A percentile compares a stretch with the other conserved stretches of the same genome.
Conservation (phyloP, 2,797 vertebrate species). For the Pipistrellus kuhlii region DNA sequence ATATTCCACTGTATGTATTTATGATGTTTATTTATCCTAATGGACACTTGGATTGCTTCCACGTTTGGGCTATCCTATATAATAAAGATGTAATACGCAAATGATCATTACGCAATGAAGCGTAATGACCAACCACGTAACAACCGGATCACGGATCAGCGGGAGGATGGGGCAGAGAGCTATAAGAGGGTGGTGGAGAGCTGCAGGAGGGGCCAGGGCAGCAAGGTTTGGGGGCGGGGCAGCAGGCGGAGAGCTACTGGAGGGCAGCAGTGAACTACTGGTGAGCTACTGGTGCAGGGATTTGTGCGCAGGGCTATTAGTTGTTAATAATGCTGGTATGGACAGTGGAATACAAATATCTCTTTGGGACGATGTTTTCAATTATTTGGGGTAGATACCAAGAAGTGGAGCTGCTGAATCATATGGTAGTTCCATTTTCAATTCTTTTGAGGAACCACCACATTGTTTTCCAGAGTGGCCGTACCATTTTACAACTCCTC, state of each 20-base stretch:
- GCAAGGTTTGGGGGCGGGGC: too few species aligned
- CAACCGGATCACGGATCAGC: too few species aligned
- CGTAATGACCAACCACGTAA: too few species aligned
- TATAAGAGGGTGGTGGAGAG: too few species aligned
- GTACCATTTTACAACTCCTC: not conserved
- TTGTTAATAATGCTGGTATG: not conserved
- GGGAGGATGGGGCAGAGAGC: too few species aligned
- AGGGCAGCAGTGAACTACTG: too few species aligned
- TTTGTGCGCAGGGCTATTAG: too few species aligned
- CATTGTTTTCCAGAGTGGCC: not conserved
- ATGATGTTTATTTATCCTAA: not conserved
- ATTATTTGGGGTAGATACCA: not conserved
- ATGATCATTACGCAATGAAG: too few species aligned
- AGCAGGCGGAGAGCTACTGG: too few species aligned
- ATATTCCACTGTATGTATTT: fast-evolving
- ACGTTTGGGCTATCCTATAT: not conserved
- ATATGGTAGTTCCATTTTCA: not conserved
- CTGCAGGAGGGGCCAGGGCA: too few species aligned
- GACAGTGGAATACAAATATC: not conserved
- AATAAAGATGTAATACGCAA: too few species aligned
- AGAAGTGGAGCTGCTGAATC: not conserved
- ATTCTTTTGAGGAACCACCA: not conserved
- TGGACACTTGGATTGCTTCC: not conserved
- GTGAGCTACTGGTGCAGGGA: too few species aligned
- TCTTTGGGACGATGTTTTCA: not conserved